phyloP scores from a whole-genome alignment of 2,113 vertebrate species.

The Petaurus breviceps region DNA sequence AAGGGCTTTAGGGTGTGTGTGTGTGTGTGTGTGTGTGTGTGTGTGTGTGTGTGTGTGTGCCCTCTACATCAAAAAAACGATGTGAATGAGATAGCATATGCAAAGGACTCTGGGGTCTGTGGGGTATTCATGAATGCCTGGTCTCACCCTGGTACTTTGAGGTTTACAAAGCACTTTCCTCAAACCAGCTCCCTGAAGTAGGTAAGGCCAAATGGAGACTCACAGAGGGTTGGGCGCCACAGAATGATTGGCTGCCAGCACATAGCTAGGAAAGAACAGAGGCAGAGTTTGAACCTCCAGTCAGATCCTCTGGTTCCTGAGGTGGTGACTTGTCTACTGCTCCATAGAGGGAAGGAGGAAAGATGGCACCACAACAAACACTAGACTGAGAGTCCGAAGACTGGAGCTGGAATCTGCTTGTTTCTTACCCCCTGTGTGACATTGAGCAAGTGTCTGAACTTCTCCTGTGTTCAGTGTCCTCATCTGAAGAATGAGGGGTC shows the following conservation, averaged over 20 bases:
- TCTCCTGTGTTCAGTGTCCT: background rate
- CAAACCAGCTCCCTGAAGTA: background rate
- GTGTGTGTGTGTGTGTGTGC: background rate
- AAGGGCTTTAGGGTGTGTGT: background rate
- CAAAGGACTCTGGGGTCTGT: background rate
- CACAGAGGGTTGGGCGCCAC: background rate
- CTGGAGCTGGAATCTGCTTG: background rate
- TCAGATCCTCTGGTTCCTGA: too few relatives aligned
- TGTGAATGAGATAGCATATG: background rate
- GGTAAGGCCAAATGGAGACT: background rate
- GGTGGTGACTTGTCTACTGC: background rate
- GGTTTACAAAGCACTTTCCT: background rate
- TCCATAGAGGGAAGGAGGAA: background rate
- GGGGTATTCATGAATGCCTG: background rate
- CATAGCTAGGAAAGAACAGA: background rate
- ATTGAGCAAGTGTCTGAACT: background rate
- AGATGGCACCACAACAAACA: accelerated
- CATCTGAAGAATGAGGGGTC: background rate
- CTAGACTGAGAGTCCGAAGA: background rate
- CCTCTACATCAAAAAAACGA: background rate
- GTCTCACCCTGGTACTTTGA: background rate
- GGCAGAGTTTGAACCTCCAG: background rate
- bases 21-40: too few relatives aligned
- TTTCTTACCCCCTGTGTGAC: background rate
- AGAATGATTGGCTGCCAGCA: background rate